phyloP scores from a whole-genome alignment of 1,140 invertebrate species.

The Eufriesea mexicana region DNA sequence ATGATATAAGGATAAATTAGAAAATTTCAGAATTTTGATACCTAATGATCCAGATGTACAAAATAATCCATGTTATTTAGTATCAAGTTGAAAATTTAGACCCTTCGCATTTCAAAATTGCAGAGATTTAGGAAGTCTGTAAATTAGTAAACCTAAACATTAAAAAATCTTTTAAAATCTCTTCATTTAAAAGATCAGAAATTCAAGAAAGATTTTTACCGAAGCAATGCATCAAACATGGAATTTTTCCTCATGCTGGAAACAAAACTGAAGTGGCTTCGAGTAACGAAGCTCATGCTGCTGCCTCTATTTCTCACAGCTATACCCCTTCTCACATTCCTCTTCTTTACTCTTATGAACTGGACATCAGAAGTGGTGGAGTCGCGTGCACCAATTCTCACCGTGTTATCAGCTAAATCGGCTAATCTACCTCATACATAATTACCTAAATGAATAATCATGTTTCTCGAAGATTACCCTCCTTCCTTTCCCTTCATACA shows the following conservation, averaged over 20 bases:
- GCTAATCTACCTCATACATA: slow-evolving; percentile 41
- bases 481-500: slow-evolving; percentile 1
- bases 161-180: not conserved
- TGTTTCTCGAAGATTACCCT: slow-evolving; percentile 16
- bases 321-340: not conserved
- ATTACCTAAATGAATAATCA: slow-evolving; percentile 36
- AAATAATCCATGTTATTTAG: too few relatives aligned
- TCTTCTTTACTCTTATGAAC: not conserved
- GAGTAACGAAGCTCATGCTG: slow-evolving; percentile 38
- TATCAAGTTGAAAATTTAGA: not conserved
- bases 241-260: not conserved
- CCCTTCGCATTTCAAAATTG: not conserved
- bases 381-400: slow-evolving; percentile 36
- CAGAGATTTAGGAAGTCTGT: not conserved
- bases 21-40: not conserved
- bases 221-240: not conserved
- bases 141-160: not conserved
- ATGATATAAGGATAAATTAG: not conserved
- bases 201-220: not conserved
- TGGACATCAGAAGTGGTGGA: slow-evolving; percentile 34
- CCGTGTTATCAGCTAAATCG: slow-evolving; percentile 17
- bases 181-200: too few relatives aligned
- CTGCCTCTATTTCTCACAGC: slow-evolving; percentile 25
- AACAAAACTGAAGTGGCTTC: slow-evolving; percentile 5
- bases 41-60: not conserved